Conservation (phyloP, 2,797 vertebrate genomes). For the Pipistrellus kuhlii region DNA sequence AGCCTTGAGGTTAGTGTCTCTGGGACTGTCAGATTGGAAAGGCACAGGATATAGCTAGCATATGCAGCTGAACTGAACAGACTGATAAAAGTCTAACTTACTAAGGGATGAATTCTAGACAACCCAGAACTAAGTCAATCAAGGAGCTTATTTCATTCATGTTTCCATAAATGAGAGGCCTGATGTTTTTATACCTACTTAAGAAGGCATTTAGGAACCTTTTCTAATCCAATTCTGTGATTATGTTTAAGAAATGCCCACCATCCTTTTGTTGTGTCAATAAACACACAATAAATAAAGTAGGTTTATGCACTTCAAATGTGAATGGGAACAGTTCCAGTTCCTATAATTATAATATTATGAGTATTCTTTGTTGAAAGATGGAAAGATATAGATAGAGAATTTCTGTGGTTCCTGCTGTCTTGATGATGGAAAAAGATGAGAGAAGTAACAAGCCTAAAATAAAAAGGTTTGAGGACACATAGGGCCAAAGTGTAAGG, state of each 20-base stretch:
- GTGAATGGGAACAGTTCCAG: not conserved
- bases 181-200: not conserved
- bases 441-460: not conserved
- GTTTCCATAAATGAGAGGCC: not conserved
- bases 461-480: not conserved
- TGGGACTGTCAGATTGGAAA: not conserved
- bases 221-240: slow-evolving; percentile 14
- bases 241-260: slow-evolving; percentile 1
- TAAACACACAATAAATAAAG: not conserved
- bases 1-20: not conserved
- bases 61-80: not conserved
- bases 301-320: not conserved
- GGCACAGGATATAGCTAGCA: not conserved
- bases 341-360: not conserved
- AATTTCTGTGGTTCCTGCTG: not conserved
- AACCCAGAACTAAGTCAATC: not conserved
- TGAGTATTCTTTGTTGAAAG: slow-evolving; percentile 8
- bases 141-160: not conserved
- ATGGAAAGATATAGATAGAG: not conserved
- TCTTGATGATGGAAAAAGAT: not conserved
- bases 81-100: not conserved
- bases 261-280: not conserved
- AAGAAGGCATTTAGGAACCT: not conserved
- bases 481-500: not conserved
- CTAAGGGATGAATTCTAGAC: not conserved